Evolutionary conservation across 2,888 invertebrate genomes (phyloP).

Genomic region (Crepidodera aurea): DNA sequence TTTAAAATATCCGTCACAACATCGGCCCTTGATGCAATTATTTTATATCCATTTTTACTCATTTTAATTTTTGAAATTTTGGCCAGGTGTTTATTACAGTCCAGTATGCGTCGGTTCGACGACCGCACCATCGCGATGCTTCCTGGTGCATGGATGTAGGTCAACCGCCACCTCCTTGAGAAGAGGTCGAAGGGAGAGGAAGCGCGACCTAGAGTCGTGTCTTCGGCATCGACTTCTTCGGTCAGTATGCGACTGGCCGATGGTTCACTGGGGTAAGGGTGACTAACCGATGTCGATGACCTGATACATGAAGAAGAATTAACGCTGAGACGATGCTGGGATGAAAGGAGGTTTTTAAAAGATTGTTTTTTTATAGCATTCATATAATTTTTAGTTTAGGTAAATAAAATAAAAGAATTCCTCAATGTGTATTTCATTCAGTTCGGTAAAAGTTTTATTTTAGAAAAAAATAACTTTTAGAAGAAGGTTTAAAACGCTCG

Average conservation of each 20-base stretch:
- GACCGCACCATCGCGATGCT: slow-evolving; percentile 52
- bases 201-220: slow-evolving; percentile 49
- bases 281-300: slow-evolving; percentile 60
- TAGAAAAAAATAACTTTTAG: too few species aligned
- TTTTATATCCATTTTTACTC: too few species aligned
- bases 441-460: too few species aligned
- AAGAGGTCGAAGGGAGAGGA: slow-evolving; percentile 34
- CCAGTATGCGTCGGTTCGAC: slow-evolving; percentile 21
- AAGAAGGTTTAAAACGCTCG: too few species aligned
- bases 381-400: too few species aligned
- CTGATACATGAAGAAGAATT: slow-evolving; percentile 38
- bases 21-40: too few species aligned
- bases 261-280: slow-evolving; percentile 63
- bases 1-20: too few species aligned
- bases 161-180: slow-evolving; percentile 45
- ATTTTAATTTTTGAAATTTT: too few species aligned
- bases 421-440: too few species aligned
- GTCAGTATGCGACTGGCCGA: slow-evolving; percentile 63
- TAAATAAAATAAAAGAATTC: too few species aligned
- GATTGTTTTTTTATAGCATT: too few species aligned
- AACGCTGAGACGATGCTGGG: slow-evolving; percentile 10
- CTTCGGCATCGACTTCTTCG: slow-evolving; percentile 43
- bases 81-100: too few species aligned
- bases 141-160: slow-evolving; percentile 56
- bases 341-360: slow-evolving; percentile 1